phyloP scores from a whole-genome alignment of 2,888 invertebrate species.

The Agrochola circellaris region DNA sequence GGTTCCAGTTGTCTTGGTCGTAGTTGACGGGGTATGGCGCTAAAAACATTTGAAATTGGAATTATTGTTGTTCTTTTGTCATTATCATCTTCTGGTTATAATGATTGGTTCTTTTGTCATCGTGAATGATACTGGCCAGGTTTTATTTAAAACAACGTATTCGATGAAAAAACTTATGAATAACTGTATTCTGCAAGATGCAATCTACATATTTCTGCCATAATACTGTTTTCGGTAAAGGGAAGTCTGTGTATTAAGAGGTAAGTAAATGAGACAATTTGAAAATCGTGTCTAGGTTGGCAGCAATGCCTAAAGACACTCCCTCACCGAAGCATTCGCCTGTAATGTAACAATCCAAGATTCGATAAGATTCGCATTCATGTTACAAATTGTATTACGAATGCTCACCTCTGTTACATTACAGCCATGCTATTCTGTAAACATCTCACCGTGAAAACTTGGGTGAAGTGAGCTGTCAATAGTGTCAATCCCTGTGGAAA shows the following conservation, averaged over 20 bases:
- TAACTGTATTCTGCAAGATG: background rate
- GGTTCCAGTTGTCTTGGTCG: constrained; percentile 94
- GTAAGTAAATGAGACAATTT: background rate
- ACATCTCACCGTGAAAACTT: too few species aligned
- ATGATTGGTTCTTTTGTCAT: background rate
- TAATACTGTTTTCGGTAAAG: too few species aligned
- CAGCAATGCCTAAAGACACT: background rate
- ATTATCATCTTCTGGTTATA: background rate
- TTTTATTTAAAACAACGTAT: background rate
- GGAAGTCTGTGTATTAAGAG: background rate
- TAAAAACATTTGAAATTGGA: constrained; percentile 72
- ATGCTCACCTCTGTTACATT: too few species aligned
- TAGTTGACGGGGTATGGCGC: constrained; percentile 96
- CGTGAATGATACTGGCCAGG: background rate
- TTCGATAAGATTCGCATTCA: too few species aligned
- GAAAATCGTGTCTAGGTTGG: background rate
- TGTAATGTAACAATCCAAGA: too few species aligned
- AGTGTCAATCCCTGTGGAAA: too few species aligned
- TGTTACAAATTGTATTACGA: too few species aligned
- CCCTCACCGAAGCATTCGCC: too few species aligned
- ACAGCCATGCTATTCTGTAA: too few species aligned
- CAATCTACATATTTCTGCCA: background rate
- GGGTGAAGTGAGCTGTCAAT: too few species aligned
- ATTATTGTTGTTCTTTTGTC: background rate
- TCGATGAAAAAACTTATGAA: background rate